Conservation (phyloP, 2,888 invertebrate genomes). For the Choreutis nemorana region DNA sequence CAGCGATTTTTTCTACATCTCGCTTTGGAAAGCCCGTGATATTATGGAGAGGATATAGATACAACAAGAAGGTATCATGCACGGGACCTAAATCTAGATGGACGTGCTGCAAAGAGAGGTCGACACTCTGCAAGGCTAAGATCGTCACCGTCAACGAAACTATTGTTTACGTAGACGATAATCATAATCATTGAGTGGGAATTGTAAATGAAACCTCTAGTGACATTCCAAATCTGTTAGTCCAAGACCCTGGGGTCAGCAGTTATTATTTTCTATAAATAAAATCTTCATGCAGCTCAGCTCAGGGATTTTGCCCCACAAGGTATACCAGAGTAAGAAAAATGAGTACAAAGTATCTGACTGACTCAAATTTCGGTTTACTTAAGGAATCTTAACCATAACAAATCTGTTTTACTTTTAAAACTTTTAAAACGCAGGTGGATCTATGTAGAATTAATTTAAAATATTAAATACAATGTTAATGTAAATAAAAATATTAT, state of each 20-base stretch:
- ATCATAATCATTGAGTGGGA: background rate
- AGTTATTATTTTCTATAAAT: too few species aligned
- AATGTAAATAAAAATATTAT: too few species aligned
- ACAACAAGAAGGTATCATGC: constrained; percentile 4
- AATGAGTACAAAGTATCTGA: too few species aligned
- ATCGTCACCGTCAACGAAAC: background rate
- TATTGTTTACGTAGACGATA: background rate
- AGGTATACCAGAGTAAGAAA: too few species aligned
- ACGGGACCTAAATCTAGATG: background rate
- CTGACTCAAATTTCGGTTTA: too few species aligned
- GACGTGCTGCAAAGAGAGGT: background rate
- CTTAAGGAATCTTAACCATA: too few species aligned
- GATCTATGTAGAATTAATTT: too few species aligned
- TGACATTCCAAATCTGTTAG: constrained; percentile 1
- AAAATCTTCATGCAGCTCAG: too few species aligned
- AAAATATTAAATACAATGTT: too few species aligned
- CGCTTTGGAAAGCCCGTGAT: constrained; percentile 7
- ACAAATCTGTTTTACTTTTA: too few species aligned
- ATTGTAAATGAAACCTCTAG: constrained; percentile 4
- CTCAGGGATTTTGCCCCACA: too few species aligned
- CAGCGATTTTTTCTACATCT: constrained; percentile 2
- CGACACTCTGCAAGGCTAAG: background rate
- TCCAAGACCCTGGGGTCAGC: constrained; percentile 2
- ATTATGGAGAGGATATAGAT: constrained; percentile 3
- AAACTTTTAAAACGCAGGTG: too few species aligned